These are phyloP conservation scores for Mormyrus iriodes DNA, from an alignment of 2,113 vertebrate species.

Conservation along the genomic window DNA sequence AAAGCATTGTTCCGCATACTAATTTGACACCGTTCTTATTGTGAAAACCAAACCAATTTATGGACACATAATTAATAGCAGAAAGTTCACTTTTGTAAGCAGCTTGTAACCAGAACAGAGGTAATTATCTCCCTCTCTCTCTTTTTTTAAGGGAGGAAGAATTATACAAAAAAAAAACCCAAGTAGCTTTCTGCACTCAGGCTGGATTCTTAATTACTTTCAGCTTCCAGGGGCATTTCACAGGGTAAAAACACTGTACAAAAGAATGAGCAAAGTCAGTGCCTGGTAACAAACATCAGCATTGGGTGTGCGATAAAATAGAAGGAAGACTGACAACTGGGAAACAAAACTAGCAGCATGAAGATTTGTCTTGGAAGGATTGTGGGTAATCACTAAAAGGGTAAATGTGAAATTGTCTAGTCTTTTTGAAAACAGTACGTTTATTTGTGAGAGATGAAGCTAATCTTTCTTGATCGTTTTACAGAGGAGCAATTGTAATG, in stretches of 20 bases:
- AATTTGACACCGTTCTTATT: slow-evolving; percentile 59
- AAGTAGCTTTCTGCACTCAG: slow-evolving; percentile 37
- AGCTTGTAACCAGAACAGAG: slow-evolving; percentile 52
- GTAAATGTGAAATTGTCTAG: neutral
- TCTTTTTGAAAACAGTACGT: too few relatives aligned
- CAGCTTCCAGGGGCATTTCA: slow-evolving; percentile 42
- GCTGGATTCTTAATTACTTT: slow-evolving; percentile 47
- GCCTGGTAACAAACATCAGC: slow-evolving; percentile 29
- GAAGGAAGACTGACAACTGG: neutral
- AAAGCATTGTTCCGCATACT: slow-evolving; percentile 67
- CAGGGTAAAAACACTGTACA: slow-evolving; percentile 30
- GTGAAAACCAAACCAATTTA: slow-evolving; percentile 55
- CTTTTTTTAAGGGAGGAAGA: slow-evolving; percentile 40
- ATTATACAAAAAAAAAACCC: slow-evolving; percentile 42
- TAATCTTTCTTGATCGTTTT: neutral
- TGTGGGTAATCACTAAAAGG: neutral
- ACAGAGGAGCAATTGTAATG: neutral
- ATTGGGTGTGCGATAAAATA: too few relatives aligned
- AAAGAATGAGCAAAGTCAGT: slow-evolving; percentile 26
- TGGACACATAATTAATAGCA: slow-evolving; percentile 52
- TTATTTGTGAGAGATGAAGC: neutral
- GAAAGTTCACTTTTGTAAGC: slow-evolving; percentile 50
- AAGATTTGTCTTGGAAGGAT: neutral
- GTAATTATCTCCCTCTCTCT: slow-evolving; percentile 49
- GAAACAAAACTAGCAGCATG: slow-evolving; percentile 1